phyloP scores from a whole-genome alignment of 2,888 invertebrate species.

The Sinopyrophorus schimmeli region DNA sequence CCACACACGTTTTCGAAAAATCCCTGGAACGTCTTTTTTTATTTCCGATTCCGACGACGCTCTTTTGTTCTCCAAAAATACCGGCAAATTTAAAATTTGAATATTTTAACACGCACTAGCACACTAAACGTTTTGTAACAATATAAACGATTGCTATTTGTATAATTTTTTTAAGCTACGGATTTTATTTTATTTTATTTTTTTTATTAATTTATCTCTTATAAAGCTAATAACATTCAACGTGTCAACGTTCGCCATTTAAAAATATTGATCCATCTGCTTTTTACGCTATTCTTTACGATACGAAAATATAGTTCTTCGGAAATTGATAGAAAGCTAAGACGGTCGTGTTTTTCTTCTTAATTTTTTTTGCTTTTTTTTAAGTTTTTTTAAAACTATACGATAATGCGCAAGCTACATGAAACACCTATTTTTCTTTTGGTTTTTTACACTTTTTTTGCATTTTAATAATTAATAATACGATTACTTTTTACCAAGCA shows the following conservation, averaged over 20 bases:
- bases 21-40: constrained; percentile 10
- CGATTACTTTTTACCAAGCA: constrained; percentile 32
- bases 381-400: constrained; percentile 37
- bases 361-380: too few species aligned
- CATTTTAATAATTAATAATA: constrained; percentile 27
- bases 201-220: too few species aligned
- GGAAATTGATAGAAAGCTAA: constrained; percentile 49
- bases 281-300: constrained; percentile 41
- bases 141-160: constrained; percentile 33
- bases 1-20: background rate
- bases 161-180: too few species aligned
- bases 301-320: constrained; percentile 55
- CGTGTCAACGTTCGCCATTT: constrained; percentile 35
- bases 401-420: constrained; percentile 51
- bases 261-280: constrained; percentile 36
- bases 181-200: too few species aligned
- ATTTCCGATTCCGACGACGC: constrained; percentile 10
- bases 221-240: constrained; percentile 38
- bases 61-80: constrained; percentile 18
- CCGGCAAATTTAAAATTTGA: constrained; percentile 30
- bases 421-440: constrained; percentile 45
- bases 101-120: constrained; percentile 31
- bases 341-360: constrained; percentile 37
- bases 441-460: constrained; percentile 11
- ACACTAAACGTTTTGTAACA: constrained; percentile 33